Base-by-base conservation (phyloP, 2,888 invertebrate genomes). In the Synanthedon tipuliformis region DNA sequence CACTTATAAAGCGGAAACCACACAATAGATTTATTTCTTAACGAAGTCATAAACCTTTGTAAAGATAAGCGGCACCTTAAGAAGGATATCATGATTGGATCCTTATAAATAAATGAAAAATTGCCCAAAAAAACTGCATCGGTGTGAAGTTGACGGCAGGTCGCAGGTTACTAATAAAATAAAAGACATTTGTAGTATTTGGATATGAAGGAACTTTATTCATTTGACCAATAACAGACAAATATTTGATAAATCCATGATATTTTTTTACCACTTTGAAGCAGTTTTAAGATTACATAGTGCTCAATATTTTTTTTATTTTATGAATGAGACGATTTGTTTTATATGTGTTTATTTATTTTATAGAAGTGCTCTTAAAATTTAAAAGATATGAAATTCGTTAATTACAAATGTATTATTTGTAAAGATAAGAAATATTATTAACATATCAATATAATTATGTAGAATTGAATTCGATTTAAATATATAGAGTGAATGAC, bases 161-260 rank as follows among this genome's bases (percentile, higher is more conserved):
- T 23, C 23, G 23, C 23, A 23, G 4, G 23, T 23, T 23, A 23
- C 23, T 23, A 23, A 23, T 34, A 34, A 34, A 34, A 34, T 8
- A 34, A 34, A 34, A 34, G 10, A 34, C 34, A 34, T 7, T 34
- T 10, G 10, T 10, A 23, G 23, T 23, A 34, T 64, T 63, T 60
- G 68, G 75, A 74, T 81, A 77, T 67, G 80, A 83, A 84, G 86
- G 83, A 86, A 83, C 83, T 87, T 86, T 87, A 87, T 87, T 86
- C 86, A 86, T 81, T 86, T 78, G 75, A 78, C 76, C 78, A 80
- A 75, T 79, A 80, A 79, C 73, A 77, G 78, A 81, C 75, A 78
- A 76, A 73, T 69, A 69, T 68, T 68, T 70, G 59, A 63, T 71
- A 73, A n/a, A 67, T 70, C 61, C 65, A 74, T 61, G 58, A 55